Percentiles rank a stretch among this genome's conserved stretches.
Conservation (phyloP, 2,113 vertebrate species). For the Colaptes auratus region DNA sequence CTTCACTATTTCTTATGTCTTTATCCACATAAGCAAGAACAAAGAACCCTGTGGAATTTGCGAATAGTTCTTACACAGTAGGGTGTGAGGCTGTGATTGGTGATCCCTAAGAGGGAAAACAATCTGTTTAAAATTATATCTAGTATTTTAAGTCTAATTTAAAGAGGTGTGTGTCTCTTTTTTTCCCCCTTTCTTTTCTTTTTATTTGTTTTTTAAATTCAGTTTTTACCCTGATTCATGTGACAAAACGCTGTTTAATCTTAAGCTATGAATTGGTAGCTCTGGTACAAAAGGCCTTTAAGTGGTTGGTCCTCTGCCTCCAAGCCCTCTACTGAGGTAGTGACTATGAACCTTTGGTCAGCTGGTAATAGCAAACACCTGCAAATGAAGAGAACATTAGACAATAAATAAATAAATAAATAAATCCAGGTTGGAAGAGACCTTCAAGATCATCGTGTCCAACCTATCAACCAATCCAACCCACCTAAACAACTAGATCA, state of each 20-base stretch:
- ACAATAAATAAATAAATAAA: too few relatives aligned
- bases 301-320: neutral
- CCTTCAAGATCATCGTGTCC: too few relatives aligned
- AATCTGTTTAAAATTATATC: neutral
- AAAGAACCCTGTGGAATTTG: neutral
- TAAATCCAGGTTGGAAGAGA: too few relatives aligned
- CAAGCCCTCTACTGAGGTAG: neutral
- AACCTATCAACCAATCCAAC: too few relatives aligned
- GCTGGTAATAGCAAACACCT: neutral
- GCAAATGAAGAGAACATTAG: neutral
- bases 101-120: neutral
- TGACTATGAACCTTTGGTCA: neutral
- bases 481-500: too few relatives aligned
- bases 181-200: neutral
- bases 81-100: neutral
- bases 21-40: neutral
- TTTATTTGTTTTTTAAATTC: neutral
- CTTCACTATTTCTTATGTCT: neutral
- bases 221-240: neutral
- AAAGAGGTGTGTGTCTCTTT: fast-evolving
- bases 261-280: neutral
- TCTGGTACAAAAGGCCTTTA: neutral
- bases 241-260: neutral
- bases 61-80: neutral
- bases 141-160: neutral